Percentiles rank a stretch among this genome's conserved stretches.
Conservation (phyloP, 2,888 invertebrate genomes). For the Pomacea canaliculata region DNA sequence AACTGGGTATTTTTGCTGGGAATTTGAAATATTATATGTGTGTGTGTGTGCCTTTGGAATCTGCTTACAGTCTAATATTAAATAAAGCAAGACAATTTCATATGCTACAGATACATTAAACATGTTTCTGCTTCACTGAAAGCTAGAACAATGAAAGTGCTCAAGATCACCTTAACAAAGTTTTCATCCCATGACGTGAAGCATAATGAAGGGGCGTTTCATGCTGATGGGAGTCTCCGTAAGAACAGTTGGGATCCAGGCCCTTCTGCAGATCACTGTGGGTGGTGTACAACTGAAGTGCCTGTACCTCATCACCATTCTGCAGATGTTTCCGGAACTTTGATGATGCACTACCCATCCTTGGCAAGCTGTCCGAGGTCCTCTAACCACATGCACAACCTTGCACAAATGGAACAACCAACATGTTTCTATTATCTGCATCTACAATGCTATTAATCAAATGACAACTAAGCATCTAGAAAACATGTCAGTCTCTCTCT, state of each 20-base stretch:
- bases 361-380: not conserved
- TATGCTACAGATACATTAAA: too few relatives aligned
- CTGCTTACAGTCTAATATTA: too few relatives aligned
- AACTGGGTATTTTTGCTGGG: too few relatives aligned
- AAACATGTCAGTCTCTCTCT: too few relatives aligned
- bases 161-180: conserved; percentile 72
- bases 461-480: too few relatives aligned
- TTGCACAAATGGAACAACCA: not conserved
- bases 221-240: conserved; percentile 78
- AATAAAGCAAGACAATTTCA: too few relatives aligned
- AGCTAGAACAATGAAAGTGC: not conserved
- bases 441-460: too few relatives aligned
- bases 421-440: not conserved
- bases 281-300: conserved; percentile 78
- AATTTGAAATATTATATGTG: too few relatives aligned
- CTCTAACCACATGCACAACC: not conserved
- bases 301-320: conserved; percentile 80
- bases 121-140: not conserved
- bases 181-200: conserved; percentile 78
- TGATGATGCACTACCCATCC: conserved; percentile 79
- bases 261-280: conserved; percentile 76
- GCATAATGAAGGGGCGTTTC: conserved; percentile 80
- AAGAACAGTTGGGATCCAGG: conserved; percentile 78
- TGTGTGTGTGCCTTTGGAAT: too few relatives aligned
- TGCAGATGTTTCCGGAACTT: conserved; percentile 80